Percentiles rank a stretch among this genome's conserved stretches.
These are phyloP conservation scores for Andrena trimmerana DNA, from an alignment of 2,888 invertebrate genomes.

Conservation along the genomic window DNA sequence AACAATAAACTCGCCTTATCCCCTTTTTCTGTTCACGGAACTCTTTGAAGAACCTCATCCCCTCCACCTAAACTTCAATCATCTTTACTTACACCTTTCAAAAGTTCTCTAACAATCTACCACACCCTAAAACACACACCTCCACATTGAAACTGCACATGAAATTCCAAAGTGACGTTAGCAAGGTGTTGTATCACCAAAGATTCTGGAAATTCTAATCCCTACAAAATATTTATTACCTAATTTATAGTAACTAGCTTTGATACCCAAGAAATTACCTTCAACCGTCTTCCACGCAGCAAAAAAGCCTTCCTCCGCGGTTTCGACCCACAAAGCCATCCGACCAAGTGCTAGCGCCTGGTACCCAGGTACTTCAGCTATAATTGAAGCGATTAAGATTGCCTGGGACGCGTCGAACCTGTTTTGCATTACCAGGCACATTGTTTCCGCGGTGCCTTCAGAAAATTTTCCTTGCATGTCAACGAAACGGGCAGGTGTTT, in stretches of 20 bases:
- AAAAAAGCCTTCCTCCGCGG: background rate
- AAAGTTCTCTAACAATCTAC: background rate
- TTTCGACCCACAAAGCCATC: background rate
- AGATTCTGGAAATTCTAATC: too few relatives aligned
- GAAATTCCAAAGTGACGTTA: background rate
- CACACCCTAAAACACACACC: background rate
- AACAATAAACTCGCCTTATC: slow-evolving; percentile 39
- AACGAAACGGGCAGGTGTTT: slow-evolving; percentile 79
- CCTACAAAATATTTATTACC: too few relatives aligned
- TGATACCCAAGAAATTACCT: background rate
- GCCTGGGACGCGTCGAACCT: background rate
- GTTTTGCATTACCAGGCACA: slow-evolving; percentile 25
- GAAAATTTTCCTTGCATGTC: slow-evolving; percentile 78
- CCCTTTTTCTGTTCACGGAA: background rate
- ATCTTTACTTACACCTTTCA: background rate
- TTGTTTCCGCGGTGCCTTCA: slow-evolving; percentile 44
- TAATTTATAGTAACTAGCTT: background rate
- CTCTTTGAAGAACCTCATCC: background rate
- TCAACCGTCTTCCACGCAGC: background rate
- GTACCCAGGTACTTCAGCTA: background rate
- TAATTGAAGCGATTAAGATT: slow-evolving; percentile 37
- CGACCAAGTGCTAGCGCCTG: slow-evolving; percentile 9
- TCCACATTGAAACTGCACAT: background rate
- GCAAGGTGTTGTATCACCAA: too few relatives aligned
- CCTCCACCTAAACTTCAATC: background rate